These are phyloP conservation scores for Blastobasis lacticolella DNA, from an alignment of 2,888 invertebrate species.

Conservation along the genomic window DNA sequence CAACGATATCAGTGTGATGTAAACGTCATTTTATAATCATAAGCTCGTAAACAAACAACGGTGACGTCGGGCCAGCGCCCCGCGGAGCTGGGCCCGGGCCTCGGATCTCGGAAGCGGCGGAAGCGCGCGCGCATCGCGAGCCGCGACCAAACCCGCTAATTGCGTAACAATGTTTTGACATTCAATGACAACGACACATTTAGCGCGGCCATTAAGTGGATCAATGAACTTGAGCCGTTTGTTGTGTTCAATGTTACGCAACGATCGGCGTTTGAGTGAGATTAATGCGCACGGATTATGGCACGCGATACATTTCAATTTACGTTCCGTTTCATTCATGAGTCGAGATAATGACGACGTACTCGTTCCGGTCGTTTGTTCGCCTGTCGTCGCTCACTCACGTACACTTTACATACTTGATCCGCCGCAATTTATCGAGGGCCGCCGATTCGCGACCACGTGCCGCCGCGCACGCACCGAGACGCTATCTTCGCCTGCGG, in stretches of 20 bases:
- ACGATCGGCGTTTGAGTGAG: slow-evolving; percentile 70
- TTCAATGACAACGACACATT: slow-evolving; percentile 68
- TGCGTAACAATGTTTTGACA: slow-evolving; percentile 71
- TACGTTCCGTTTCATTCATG: slow-evolving; percentile 72
- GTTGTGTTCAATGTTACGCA: slow-evolving; percentile 61
- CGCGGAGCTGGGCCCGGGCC: slow-evolving; percentile 8
- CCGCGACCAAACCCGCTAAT: slow-evolving; percentile 34
- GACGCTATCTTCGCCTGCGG: not conserved
- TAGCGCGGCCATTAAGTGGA: slow-evolving; percentile 69
- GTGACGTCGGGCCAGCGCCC: slow-evolving; percentile 41
- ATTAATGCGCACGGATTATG: slow-evolving; percentile 72
- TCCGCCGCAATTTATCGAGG: slow-evolving; percentile 19
- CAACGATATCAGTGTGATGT: slow-evolving; percentile 66
- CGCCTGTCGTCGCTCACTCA: slow-evolving; percentile 31
- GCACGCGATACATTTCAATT: slow-evolving; percentile 74
- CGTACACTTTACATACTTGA: slow-evolving; percentile 37
- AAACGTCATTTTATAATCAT: slow-evolving; percentile 72
- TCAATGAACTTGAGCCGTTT: slow-evolving; percentile 73
- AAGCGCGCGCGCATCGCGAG: slow-evolving; percentile 25
- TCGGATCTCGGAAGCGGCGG: slow-evolving; percentile 37
- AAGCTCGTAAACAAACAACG: slow-evolving; percentile 68
- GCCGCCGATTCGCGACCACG: slow-evolving; percentile 6
- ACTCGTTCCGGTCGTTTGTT: slow-evolving; percentile 57
- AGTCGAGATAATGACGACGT: slow-evolving; percentile 63
- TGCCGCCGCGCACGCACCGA: not conserved